Conservation (phyloP, 1,140 invertebrate species). For the Pachyrhynchus sulphureomaculatus region DNA sequence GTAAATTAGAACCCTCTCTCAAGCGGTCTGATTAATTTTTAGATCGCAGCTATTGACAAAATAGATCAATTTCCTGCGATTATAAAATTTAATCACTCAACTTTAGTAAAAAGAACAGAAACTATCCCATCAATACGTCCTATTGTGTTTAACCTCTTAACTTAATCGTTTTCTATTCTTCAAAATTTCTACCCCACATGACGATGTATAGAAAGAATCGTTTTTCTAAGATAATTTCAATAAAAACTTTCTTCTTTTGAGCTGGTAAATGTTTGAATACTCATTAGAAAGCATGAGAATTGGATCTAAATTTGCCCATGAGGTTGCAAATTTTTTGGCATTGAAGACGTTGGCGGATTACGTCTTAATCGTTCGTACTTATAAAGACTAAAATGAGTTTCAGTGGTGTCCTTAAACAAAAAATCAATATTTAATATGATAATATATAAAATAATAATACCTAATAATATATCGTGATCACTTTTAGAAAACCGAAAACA, state of each 20-base stretch:
- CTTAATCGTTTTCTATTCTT: conserved; percentile 33
- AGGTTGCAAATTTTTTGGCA: neutral
- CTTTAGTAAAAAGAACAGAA: conserved; percentile 21
- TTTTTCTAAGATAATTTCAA: conserved; percentile 21
- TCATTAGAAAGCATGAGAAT: neutral
- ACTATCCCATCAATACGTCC: conserved; percentile 17
- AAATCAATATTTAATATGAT: too few species aligned
- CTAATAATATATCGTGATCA: too few species aligned
- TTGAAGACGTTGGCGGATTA: too few species aligned
- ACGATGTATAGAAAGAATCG: conserved; percentile 15
- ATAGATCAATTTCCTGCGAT: conserved; percentile 27
- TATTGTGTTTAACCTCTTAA: conserved; percentile 28
- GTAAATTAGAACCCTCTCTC: conserved; percentile 7
- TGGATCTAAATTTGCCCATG: neutral
- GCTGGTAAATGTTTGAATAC: conserved; percentile 12
- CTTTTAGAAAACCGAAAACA: too few species aligned
- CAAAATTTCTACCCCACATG: conserved; percentile 18
- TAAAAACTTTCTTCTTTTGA: conserved; percentile 8
- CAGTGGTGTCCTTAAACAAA: too few species aligned
- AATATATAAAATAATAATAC: too few species aligned
- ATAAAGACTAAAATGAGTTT: too few species aligned
- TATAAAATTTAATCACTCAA: conserved; percentile 28
- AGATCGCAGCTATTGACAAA: conserved; percentile 23
- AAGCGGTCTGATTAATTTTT: conserved; percentile 1
- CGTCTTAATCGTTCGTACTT: too few species aligned